Conservation (phyloP, 2,113 vertebrate genomes). For the Sus scrofa region T2T-Sscrofa CM000816.6:16676001-16676500, state of each 20-base stretch:
- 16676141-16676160: no score
- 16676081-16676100: no score
- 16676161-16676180: neutral
- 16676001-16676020: no score
- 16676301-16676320: no score
- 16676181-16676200: neutral
- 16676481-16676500: neutral
- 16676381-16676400: neutral
- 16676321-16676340: no score
- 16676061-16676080: no score
- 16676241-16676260: neutral
- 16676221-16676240: neutral
- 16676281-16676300: no score
- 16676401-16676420: neutral
- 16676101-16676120: no score
- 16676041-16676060: no score
- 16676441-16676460: neutral
- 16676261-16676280: neutral
- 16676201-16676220: neutral
- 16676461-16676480: neutral
- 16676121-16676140: neutral
- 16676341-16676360: no score
- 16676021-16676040: no score
- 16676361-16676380: no score
- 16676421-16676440: neutral